phyloP scores from a whole-genome alignment of 1,140 invertebrate species.

The Pseudomyrmex gracilis region DNA sequence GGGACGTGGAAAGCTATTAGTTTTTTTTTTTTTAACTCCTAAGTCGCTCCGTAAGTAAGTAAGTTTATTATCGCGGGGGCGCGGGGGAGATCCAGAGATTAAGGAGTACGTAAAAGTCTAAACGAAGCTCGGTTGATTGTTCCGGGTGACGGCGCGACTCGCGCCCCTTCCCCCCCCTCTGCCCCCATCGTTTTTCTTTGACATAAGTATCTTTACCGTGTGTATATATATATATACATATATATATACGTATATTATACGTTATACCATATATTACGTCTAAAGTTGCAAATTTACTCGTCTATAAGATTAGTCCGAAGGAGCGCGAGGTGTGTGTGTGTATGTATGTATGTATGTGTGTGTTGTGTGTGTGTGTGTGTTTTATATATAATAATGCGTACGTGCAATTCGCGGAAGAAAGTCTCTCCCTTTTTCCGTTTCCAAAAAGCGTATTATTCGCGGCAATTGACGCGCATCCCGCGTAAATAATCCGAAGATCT shows the following conservation, averaged over 20 bases:
- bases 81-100: constrained; percentile 24
- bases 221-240: no score
- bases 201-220: constrained; percentile 29
- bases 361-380: constrained; percentile 45
- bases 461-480: neutral
- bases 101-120: constrained; percentile 78
- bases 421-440: constrained; percentile 39
- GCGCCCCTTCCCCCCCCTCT: constrained; percentile 43
- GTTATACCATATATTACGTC: constrained; percentile 2
- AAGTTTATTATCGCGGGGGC: neutral
- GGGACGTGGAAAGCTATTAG: constrained; percentile 32
- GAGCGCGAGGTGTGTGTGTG: constrained; percentile 62
- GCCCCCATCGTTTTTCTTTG: neutral
- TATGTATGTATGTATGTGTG: constrained; percentile 28
- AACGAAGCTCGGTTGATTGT: constrained; percentile 84
- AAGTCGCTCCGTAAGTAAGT: constrained; percentile 31
- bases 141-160: constrained; percentile 75
- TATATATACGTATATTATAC: no score
- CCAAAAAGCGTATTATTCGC: neutral
- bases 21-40: constrained; percentile 12
- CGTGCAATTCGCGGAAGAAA: constrained; percentile 68
- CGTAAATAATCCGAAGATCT: neutral
- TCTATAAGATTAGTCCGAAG: constrained; percentile 67
- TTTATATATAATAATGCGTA: constrained; percentile 39
- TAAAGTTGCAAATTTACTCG: constrained; percentile 42